A percentile compares a stretch with the other conserved stretches of the same genome.
Evolutionary conservation across 2,888 invertebrate genomes (phyloP).

Genomic region (Drosophila ezoana): DNA sequence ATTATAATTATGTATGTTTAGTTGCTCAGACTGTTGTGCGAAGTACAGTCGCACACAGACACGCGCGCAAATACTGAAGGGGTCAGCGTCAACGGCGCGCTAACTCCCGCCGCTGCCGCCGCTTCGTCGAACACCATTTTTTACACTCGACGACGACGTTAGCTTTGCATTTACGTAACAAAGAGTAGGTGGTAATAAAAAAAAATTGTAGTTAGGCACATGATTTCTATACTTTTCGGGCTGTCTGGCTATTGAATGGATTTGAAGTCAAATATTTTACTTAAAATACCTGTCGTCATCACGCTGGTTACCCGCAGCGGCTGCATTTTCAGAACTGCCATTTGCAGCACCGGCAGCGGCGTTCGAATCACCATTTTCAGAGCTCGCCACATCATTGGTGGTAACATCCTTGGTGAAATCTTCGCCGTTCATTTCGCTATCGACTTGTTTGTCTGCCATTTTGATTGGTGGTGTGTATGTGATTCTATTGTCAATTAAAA

Average conservation of each 20-base stretch:
- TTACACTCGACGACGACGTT: slow-evolving; percentile 70
- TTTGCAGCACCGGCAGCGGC: slow-evolving; percentile 85
- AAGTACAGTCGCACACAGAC: slow-evolving; percentile 81
- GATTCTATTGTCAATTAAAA: slow-evolving; percentile 56
- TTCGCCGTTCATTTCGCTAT: slow-evolving; percentile 91
- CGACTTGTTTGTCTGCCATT: slow-evolving; percentile 87
- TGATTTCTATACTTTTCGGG: slow-evolving; percentile 49
- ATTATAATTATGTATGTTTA: slow-evolving; percentile 48
- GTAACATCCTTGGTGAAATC: slow-evolving; percentile 92
- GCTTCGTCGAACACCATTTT: slow-evolving; percentile 55
- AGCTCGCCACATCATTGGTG: slow-evolving; percentile 82
- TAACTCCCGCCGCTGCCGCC: slow-evolving; percentile 57
- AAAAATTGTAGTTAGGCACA: slow-evolving; percentile 65
- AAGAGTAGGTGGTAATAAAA: slow-evolving; percentile 62
- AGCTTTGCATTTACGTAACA: slow-evolving; percentile 79
- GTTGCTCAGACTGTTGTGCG: slow-evolving; percentile 33
- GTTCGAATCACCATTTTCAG: slow-evolving; percentile 88
- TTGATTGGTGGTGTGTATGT: slow-evolving; percentile 44
- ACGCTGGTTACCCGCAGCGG: slow-evolving; percentile 84
- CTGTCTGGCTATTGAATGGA: slow-evolving; percentile 24
- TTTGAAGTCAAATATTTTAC: slow-evolving; percentile 24
- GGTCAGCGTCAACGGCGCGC: slow-evolving; percentile 57
- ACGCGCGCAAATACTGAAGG: slow-evolving; percentile 74
- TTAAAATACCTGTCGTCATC: slow-evolving; percentile 91
- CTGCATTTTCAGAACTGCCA: slow-evolving; percentile 70